These are phyloP conservation scores for Quadroppia sp. DNA, from an alignment of 2,888 invertebrate genomes.

Conservation along the genomic window DNA sequence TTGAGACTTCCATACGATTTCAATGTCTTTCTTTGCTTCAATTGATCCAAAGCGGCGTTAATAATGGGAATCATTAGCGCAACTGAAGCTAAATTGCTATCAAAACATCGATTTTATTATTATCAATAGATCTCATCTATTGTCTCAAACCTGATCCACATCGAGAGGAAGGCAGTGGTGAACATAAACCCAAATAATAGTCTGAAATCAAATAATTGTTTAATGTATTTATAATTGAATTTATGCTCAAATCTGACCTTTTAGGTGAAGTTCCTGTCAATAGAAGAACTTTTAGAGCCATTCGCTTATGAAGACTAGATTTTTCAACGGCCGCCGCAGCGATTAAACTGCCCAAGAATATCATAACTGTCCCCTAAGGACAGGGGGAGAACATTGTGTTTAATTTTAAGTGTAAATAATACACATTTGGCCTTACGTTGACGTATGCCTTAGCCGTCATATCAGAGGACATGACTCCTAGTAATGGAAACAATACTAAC, in stretches of 20 bases:
- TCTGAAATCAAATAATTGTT: conserved; percentile 3
- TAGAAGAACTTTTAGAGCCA: conserved; percentile 40
- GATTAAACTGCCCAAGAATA: conserved; percentile 41
- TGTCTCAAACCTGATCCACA: conserved; percentile 70
- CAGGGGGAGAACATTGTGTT: no score
- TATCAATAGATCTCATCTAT: no score
- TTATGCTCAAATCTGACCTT: neutral
- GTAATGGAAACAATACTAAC: conserved; percentile 48
- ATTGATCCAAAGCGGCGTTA: conserved; percentile 65
- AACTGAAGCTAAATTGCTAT: conserved; percentile 78
- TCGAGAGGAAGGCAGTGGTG: conserved; percentile 52
- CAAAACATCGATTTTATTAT: no score
- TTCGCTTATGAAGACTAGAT: conserved; percentile 41
- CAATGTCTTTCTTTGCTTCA: conserved; percentile 27
- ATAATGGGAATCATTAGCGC: conserved; percentile 93
- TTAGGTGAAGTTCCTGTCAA: conserved; percentile 41
- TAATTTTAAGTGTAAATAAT: no score
- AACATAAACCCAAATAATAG: conserved; percentile 42
- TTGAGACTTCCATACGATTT: conserved; percentile 7
- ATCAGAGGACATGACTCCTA: conserved; percentile 47
- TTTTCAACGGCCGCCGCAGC: conserved; percentile 43
- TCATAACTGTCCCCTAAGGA: conserved; percentile 43
- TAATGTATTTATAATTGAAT: neutral
- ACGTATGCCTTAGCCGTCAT: conserved; percentile 44
- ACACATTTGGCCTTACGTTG: conserved; percentile 29